phyloP scores from a whole-genome alignment of 2,113 vertebrate species.

The Numenius arquata region DNA sequence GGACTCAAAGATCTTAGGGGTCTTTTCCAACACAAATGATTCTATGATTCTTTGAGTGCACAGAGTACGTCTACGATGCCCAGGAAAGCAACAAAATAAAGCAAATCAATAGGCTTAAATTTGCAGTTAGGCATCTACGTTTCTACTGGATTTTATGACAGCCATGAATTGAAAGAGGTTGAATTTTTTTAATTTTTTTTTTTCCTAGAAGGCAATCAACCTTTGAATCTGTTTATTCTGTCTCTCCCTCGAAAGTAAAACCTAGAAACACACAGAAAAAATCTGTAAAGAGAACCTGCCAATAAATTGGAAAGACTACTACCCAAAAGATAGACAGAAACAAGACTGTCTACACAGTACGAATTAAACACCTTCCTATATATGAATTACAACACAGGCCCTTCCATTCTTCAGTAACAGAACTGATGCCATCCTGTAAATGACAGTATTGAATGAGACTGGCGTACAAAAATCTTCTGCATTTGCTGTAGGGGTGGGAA shows the following conservation, averaged over 20 bases:
- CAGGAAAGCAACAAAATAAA: neutral
- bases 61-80: neutral
- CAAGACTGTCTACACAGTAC: neutral
- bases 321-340: neutral
- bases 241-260: neutral
- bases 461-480: neutral
- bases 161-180: neutral
- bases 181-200: neutral
- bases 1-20: neutral
- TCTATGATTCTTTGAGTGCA: neutral
- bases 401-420: neutral
- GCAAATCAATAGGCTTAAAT: neutral
- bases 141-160: neutral
- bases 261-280: neutral
- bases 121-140: neutral
- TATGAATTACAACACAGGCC: neutral
- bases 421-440: neutral
- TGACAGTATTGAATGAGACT: neutral
- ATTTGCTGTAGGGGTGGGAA: neutral
- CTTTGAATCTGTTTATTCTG: neutral
- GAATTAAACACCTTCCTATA: neutral
- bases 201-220: neutral
- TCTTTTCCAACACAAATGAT: neutral
- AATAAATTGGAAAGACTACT: neutral
- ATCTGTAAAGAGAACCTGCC: neutral